Conservation (phyloP, 2,888 invertebrate species). For the Sycophila texana region DNA sequence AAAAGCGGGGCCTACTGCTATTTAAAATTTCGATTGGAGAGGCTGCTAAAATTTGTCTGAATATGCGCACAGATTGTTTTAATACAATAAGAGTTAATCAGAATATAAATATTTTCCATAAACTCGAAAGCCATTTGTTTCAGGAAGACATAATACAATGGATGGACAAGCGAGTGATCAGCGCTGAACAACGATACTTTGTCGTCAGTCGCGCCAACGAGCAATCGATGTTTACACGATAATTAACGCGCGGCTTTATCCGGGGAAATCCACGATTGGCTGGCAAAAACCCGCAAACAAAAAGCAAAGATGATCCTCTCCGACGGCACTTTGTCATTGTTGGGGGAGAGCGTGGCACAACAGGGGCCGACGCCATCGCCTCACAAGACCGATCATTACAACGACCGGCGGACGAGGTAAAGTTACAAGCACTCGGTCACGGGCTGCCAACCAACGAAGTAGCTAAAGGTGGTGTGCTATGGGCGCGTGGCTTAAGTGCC, state of each 20-base stretch:
- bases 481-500: slow-evolving; percentile 38
- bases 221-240: background rate
- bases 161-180: no score
- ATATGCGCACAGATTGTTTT: no score
- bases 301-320: slow-evolving; percentile 11
- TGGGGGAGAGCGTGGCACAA: slow-evolving; percentile 16
- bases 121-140: no score
- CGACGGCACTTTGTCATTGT: slow-evolving; percentile 23
- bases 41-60: no score
- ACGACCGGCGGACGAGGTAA: slow-evolving; percentile 29
- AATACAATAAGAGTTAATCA: no score
- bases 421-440: slow-evolving; percentile 65
- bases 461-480: slow-evolving; percentile 56
- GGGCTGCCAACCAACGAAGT: slow-evolving; percentile 59
- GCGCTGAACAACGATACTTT: no score
- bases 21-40: no score
- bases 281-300: background rate
- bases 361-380: background rate
- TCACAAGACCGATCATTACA: slow-evolving; percentile 25
- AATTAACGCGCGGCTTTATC: background rate
- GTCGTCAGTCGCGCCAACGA: no score
- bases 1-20: no score
- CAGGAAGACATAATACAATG: no score
- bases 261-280: no score
- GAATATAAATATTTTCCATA: no score